These are phyloP conservation scores for Tragelaphus imberbis DNA, from an alignment of 2,113 vertebrate species.

Conservation along the genomic window DNA sequence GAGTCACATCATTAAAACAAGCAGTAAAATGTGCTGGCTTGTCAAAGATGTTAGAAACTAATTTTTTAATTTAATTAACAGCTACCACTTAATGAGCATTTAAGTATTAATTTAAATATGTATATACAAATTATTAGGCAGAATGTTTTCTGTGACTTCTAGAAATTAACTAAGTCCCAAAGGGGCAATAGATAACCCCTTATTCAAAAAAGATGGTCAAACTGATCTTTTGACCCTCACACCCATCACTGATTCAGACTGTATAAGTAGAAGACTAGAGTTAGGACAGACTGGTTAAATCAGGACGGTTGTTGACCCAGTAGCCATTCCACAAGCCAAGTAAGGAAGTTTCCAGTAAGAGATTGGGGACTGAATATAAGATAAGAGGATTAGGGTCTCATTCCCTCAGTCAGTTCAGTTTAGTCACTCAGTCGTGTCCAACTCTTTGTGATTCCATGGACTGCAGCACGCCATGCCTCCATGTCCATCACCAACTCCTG, in stretches of 20 bases:
- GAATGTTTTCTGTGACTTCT: background rate
- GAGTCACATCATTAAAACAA: background rate
- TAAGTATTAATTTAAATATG: background rate
- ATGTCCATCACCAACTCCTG: background rate
- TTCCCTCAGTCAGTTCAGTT: background rate
- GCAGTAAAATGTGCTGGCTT: background rate
- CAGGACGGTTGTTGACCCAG: background rate
- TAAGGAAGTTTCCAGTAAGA: background rate
- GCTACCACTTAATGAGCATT: background rate
- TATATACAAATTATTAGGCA: background rate
- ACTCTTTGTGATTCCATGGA: background rate
- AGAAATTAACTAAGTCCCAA: background rate
- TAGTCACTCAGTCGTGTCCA: rapidly evolving
- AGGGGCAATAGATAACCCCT: background rate
- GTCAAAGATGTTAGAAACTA: background rate
- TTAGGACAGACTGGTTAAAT: background rate
- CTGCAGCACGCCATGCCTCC: background rate
- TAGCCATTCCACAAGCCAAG: background rate
- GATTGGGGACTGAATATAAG: background rate
- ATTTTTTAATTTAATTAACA: slow-evolving; percentile 1
- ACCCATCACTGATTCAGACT: background rate
- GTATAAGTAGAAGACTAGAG: background rate
- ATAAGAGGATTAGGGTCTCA: background rate
- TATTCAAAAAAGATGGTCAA: background rate
- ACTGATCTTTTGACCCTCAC: background rate